A percentile compares a stretch with the other conserved stretches of the same genome.
phyloP scores from a whole-genome alignment of 2,888 invertebrate genomes.

The Chelonus formosanus region DNA sequence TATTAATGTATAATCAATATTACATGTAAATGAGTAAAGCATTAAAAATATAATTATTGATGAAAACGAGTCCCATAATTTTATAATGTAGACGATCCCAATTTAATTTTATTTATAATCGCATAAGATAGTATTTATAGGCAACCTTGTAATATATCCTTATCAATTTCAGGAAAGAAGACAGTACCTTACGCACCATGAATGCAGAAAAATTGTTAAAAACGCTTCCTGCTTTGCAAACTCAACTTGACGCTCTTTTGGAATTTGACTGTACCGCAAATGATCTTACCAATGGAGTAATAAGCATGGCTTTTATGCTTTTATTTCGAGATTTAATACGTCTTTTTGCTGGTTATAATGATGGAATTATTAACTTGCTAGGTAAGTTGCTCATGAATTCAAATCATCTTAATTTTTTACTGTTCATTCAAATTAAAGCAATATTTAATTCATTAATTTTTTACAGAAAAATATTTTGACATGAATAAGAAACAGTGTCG shows the following conservation, averaged over 20 bases:
- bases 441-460: conserved; percentile 48
- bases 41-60: too few species aligned
- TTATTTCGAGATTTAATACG: conserved; percentile 99
- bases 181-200: conserved; percentile 96
- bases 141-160: too few species aligned
- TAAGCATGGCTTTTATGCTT: conserved; percentile 99
- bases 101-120: conserved; percentile 13
- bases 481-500: conserved; percentile 99
- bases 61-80: too few species aligned
- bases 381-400: conserved; percentile 64
- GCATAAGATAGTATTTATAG: too few species aligned
- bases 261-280: conserved; percentile 98
- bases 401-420: background rate
- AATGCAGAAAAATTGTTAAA: conserved; percentile 96
- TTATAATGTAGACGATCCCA: background rate
- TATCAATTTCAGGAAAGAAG: conserved; percentile 81
- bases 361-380: conserved; percentile 97
- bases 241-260: conserved; percentile 92
- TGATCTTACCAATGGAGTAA: conserved; percentile 97
- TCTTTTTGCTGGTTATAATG: conserved; percentile 99
- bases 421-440: background rate
- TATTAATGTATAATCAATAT: too few species aligned
- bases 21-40: too few species aligned
- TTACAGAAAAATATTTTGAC: conserved; percentile 95
- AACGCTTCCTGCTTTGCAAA: conserved; percentile 94